These are phyloP conservation scores for Ormyrus pomaceus DNA, from an alignment of 2,888 invertebrate species.

Conservation along the genomic window DNA sequence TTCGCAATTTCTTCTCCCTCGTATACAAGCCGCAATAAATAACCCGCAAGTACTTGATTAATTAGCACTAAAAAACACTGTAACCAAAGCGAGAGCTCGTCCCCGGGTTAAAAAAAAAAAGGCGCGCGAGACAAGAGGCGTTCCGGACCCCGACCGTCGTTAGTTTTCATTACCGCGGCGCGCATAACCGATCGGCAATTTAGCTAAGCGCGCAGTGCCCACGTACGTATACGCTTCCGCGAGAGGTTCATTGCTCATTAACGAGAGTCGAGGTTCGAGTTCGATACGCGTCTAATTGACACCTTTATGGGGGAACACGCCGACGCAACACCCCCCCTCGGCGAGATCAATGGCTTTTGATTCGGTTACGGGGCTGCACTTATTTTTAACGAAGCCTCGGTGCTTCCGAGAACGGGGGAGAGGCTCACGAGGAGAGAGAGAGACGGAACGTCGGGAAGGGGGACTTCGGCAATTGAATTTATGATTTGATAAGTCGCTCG, in stretches of 20 bases:
- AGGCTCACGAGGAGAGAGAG: neutral
- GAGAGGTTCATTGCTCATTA: conserved; percentile 10
- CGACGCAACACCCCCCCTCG: no score
- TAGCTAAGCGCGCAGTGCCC: neutral
- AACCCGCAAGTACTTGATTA: no score
- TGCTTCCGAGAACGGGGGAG: conserved; percentile 7
- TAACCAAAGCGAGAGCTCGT: neutral
- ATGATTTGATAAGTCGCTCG: neutral
- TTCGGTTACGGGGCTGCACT: neutral
- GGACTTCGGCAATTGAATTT: conserved; percentile 21
- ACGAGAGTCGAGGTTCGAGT: neutral
- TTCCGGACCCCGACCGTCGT: conserved; percentile 14
- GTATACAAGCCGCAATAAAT: no score
- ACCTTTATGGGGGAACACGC: conserved; percentile 23
- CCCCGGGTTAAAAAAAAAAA: conserved; percentile 1
- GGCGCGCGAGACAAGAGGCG: neutral
- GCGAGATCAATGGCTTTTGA: no score
- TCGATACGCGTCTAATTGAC: conserved; percentile 41
- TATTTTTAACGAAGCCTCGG: conserved; percentile 11
- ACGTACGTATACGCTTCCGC: neutral
- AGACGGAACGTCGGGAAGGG: neutral
- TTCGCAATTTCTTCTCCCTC: no score
- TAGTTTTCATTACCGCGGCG: conserved; percentile 46
- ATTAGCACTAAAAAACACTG: no score
- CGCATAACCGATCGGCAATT: conserved; percentile 6